These are phyloP conservation scores for Brachionus manjavacas DNA, from an alignment of 1,140 invertebrate species.

Conservation along the genomic window DNA sequence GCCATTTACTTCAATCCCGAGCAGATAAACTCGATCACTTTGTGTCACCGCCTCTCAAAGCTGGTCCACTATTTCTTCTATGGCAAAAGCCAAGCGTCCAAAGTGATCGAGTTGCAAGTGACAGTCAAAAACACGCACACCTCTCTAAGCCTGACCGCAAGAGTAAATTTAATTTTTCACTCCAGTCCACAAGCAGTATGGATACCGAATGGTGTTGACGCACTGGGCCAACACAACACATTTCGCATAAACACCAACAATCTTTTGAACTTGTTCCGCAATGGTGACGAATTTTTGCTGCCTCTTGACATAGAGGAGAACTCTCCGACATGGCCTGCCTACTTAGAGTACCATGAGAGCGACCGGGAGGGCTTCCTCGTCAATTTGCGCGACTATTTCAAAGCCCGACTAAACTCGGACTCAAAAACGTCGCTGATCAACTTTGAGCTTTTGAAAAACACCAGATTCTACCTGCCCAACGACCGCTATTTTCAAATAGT, in stretches of 20 bases:
- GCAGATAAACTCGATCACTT: not conserved
- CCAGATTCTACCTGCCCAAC: not conserved
- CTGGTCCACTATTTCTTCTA: not conserved
- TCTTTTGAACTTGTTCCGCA: constrained; percentile 1
- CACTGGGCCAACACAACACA: not conserved
- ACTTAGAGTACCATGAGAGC: not conserved
- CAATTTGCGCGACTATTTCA: not conserved
- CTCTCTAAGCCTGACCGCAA: not conserved
- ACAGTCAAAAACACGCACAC: not conserved
- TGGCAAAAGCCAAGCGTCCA: not conserved
- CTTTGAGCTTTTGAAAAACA: not conserved
- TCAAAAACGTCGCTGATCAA: not conserved
- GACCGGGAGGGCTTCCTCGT: not conserved
- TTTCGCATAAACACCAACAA: constrained; percentile 25
- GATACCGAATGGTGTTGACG: not conserved
- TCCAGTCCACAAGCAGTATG: not conserved
- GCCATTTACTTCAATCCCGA: constrained; percentile 13
- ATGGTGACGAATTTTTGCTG: constrained; percentile 30
- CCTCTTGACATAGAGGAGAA: not conserved
- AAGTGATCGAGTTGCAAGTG: not conserved
- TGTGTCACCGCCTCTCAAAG: not conserved
- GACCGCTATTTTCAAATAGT: constrained; percentile 1
- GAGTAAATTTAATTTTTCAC: not conserved
- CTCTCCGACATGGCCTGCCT: not conserved
- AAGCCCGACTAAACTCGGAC: not conserved